phyloP scores from a whole-genome alignment of 2,113 vertebrate species.

The Tragelaphus scriptus region DNA sequence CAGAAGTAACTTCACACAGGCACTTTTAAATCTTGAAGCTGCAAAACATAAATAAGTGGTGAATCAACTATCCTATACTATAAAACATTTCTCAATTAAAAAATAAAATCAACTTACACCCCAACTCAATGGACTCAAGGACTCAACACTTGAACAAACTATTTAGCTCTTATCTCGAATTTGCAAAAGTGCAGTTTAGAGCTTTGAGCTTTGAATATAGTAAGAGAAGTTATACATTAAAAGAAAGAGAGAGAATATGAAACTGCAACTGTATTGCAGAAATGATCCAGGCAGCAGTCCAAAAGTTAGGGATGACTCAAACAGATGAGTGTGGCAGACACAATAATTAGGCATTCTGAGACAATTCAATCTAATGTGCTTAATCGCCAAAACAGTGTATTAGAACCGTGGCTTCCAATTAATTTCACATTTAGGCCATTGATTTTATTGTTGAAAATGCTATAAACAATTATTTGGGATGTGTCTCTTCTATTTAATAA shows the following conservation, averaged over 20 bases:
- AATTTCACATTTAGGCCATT: constrained; percentile 76
- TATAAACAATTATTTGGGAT: constrained; percentile 60
- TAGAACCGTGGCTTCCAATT: constrained; percentile 69
- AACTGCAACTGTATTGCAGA: constrained; percentile 80
- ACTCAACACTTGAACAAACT: constrained; percentile 24
- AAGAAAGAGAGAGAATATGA: constrained; percentile 57
- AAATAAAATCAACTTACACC: constrained; percentile 64
- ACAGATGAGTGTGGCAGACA: constrained; percentile 87
- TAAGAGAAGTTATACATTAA: constrained; percentile 54
- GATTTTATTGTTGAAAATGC: constrained; percentile 53
- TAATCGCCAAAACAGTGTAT: constrained; percentile 76
- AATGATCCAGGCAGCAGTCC: constrained; percentile 85
- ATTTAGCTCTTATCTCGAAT: constrained; percentile 7
- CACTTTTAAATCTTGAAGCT: constrained; percentile 88
- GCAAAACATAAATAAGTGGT: constrained; percentile 71
- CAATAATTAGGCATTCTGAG: constrained; percentile 83
- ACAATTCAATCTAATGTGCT: constrained; percentile 80
- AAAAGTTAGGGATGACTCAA: constrained; percentile 84
- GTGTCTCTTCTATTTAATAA: constrained; percentile 33
- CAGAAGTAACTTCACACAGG: constrained; percentile 84
- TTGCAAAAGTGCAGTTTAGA: constrained; percentile 28
- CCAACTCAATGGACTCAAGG: constrained; percentile 40
- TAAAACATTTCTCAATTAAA: background rate
- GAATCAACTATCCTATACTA: background rate
- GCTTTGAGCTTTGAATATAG: constrained; percentile 46